phyloP scores from a whole-genome alignment of 2,797 vertebrate genomes.

The Ctenochaetus hawaiiensis region DNA sequence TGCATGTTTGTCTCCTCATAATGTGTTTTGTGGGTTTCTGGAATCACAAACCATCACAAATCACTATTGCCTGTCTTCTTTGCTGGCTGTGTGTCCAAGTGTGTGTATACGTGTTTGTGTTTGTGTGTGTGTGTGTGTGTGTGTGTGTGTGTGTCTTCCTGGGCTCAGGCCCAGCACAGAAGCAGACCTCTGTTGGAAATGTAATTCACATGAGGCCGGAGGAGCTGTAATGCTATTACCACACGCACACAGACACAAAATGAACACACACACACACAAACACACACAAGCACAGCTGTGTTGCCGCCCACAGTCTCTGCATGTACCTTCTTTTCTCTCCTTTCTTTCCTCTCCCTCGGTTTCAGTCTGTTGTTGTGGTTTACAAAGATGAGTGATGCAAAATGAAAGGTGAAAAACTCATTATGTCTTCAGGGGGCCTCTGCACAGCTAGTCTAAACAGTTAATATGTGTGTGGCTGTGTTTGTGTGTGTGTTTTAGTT shows the following conservation, averaged over 20 bases:
- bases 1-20: constrained; percentile 36
- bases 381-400: constrained; percentile 29
- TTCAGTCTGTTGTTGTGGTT: constrained; percentile 38
- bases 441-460: neutral
- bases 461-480: constrained; percentile 7
- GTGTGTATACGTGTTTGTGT: constrained; percentile 37
- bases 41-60: constrained; percentile 51
- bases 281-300: constrained; percentile 61
- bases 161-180: constrained; percentile 76
- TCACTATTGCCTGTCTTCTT: constrained; percentile 37
- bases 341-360: constrained; percentile 43
- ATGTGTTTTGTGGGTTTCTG: constrained; percentile 48
- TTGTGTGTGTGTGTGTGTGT: constrained; percentile 31
- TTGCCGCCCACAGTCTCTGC: constrained; percentile 62
- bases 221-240: constrained; percentile 79
- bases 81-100: constrained; percentile 28
- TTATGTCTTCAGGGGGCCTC: constrained; percentile 32
- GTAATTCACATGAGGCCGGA: constrained; percentile 79
- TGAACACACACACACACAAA: constrained; percentile 32
- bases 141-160: constrained; percentile 37
- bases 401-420: constrained; percentile 38
- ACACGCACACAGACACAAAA: constrained; percentile 14
- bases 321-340: constrained; percentile 32
- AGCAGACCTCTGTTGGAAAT: constrained; percentile 80
- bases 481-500: neutral